Evolutionary conservation across 2,888 invertebrate genomes (phyloP).

Genomic region (Patella ulyssiponensis): DNA sequence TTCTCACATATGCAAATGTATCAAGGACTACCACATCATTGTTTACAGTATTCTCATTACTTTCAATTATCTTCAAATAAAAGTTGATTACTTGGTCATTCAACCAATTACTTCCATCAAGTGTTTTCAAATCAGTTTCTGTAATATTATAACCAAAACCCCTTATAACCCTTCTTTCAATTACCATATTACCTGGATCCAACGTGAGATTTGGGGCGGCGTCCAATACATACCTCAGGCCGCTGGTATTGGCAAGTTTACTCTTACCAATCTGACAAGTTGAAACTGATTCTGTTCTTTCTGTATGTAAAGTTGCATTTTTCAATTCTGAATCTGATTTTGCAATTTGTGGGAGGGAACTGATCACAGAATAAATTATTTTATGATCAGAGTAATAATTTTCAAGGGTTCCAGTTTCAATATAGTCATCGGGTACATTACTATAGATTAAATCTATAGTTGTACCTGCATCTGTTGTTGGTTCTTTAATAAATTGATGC

Average conservation of each 20-base stretch:
- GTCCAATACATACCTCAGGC: too few relatives aligned
- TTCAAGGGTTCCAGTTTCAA: not conserved
- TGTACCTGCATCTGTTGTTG: not conserved
- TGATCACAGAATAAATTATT: not conserved
- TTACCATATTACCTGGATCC: too few relatives aligned
- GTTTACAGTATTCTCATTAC: not conserved
- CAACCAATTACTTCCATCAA: conserved; percentile 1
- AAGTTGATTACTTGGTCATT: not conserved
- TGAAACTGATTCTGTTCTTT: too few relatives aligned
- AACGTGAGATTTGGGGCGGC: too few relatives aligned
- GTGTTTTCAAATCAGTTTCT: not conserved
- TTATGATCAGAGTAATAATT: conserved; percentile 3
- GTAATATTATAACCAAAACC: not conserved
- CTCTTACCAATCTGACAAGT: too few relatives aligned
- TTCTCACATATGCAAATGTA: conserved; percentile 1
- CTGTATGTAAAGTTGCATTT: too few relatives aligned
- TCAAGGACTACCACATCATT: not conserved
- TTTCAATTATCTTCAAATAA: conserved; percentile 2
- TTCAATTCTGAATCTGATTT: too few relatives aligned
- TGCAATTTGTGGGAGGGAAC: too few relatives aligned
- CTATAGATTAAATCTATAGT: conserved; percentile 1
- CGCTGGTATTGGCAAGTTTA: too few relatives aligned
- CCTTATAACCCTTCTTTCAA: not conserved
- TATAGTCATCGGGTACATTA: not conserved
- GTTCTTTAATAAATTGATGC: not conserved